Percentiles rank a stretch among this genome's conserved stretches.
These are phyloP conservation scores for Neosilurus mollespiculum DNA, from an alignment of 2,797 vertebrate species.

Conservation along the genomic window DNA sequence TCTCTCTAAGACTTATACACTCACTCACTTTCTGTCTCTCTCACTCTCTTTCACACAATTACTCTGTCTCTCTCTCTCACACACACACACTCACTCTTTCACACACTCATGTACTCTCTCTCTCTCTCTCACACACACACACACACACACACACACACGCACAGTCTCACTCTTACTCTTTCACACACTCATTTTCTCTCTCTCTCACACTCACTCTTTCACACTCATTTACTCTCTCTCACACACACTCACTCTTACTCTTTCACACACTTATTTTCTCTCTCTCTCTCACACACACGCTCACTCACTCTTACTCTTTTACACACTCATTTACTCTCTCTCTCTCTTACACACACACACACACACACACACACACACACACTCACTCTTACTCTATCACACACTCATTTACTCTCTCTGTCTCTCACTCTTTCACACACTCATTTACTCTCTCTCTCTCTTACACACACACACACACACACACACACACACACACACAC, in stretches of 20 bases:
- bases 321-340: not conserved
- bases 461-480: not conserved
- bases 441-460: not conserved
- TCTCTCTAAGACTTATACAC: not conserved
- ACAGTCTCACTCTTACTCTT: not conserved
- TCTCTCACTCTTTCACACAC: not conserved
- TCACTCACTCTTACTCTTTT: not conserved
- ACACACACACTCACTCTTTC: not conserved
- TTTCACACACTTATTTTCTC: not conserved
- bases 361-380: not conserved
- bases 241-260: too few species aligned
- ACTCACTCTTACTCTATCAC: not conserved
- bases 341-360: not conserved
- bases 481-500: not conserved
- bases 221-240: not conserved
- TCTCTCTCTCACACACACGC: not conserved
- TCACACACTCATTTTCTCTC: not conserved
- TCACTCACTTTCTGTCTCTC: too few species aligned
- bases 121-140: not conserved
- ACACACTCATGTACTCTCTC: not conserved
- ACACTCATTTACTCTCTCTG: not conserved
- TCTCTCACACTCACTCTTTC: not conserved
- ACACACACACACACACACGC: not conserved
- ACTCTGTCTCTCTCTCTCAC: not conserved
- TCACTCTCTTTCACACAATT: not conserved